Evolutionary conservation across 2,797 vertebrate genomes (phyloP).

Genomic region (Hippocampus kuda): DNA sequence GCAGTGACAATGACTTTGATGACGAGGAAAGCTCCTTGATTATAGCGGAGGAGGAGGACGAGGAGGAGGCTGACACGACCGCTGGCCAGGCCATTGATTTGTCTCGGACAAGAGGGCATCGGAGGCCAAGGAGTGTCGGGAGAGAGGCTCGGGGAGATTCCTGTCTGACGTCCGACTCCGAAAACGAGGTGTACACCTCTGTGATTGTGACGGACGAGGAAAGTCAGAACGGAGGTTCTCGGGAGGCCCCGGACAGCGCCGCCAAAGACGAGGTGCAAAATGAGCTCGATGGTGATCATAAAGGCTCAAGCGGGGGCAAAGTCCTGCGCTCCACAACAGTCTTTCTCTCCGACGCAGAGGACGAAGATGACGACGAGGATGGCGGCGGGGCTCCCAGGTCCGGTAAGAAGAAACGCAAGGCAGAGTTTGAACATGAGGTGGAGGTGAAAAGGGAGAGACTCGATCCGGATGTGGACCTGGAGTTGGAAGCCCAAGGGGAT

Average conservation of each 20-base stretch:
- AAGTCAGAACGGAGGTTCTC: conserved; percentile 60
- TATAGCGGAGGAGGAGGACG: conserved; percentile 65
- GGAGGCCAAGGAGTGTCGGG: conserved; percentile 34
- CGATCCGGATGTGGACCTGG: conserved; percentile 68
- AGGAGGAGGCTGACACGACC: conserved; percentile 55
- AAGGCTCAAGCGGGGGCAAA: conserved; percentile 61
- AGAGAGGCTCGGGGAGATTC: conserved; percentile 57
- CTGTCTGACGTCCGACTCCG: conserved; percentile 71
- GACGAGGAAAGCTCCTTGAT: conserved; percentile 65
- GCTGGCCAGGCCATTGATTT: conserved; percentile 66
- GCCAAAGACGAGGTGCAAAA: conserved; percentile 51
- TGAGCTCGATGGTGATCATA: conserved; percentile 45
- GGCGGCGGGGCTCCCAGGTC: conserved; percentile 40
- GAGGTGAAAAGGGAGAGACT: conserved; percentile 64
- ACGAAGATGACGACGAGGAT: conserved; percentile 71
- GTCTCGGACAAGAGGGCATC: conserved; percentile 57
- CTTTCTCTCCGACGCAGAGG: conserved; percentile 73
- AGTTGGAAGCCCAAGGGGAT: conserved; percentile 71
- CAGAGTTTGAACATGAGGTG: conserved; percentile 59
- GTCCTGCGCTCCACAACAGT: conserved; percentile 73
- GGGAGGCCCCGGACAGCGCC: conserved; percentile 57
- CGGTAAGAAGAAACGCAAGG: conserved; percentile 60
- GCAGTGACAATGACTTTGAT: conserved; percentile 56
- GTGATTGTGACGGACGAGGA: conserved; percentile 72
- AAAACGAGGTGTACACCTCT: conserved; percentile 70